Evolutionary conservation across 2,888 invertebrate species (phyloP), one percentile per base, ranked within the genome.

Genomic region (Resseliella maxima): DNA sequence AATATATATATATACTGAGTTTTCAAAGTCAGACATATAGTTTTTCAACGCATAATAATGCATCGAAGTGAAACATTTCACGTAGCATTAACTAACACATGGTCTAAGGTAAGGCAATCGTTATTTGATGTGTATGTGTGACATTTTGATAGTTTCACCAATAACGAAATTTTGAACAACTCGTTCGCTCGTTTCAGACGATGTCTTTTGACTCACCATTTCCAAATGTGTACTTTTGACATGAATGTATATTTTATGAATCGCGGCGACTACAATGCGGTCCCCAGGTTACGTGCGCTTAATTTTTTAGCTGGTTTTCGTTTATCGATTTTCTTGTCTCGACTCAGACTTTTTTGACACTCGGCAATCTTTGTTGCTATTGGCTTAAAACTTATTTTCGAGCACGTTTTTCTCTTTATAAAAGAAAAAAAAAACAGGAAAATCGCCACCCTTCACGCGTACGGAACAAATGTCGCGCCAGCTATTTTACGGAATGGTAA

Each of bases 271-370:
- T 50, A 2, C 10, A 6, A 8, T 18, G 50, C 10, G 5, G 21
- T 50, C 50, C 5, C 18, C 24, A 2, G 3, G 59, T 59, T 27
- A 59, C 59, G 59, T 59, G 59, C 15, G 59, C 15, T 59, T 27
- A 59, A 59, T 59, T 59, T n/a, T 59, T 59, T 3, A 59, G 27
- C 27, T n/a, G 24, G n/a, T 0, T 27, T 59, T 59, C 59, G 15
- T 59, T 59, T 59, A 59, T 59, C 27, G 59, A 59, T 59, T 59
- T 59, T 59, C 41, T 59, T 24, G 59, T 59, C 59, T 59, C 59
- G 59, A n/a, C 59, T 27, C 27, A 59, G 59, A 59, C 59, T 59
- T 59, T 59, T 59, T 15, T 59, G 59, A 59, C 27, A 59, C 59
- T 59, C 24, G 18, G 59, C 27, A n/a, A 15, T 59, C 59, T 59